Evolutionary conservation across 2,888 invertebrate species (phyloP), one percentile per base, ranked within the genome.

Genomic region (Troilus luridus): DNA sequence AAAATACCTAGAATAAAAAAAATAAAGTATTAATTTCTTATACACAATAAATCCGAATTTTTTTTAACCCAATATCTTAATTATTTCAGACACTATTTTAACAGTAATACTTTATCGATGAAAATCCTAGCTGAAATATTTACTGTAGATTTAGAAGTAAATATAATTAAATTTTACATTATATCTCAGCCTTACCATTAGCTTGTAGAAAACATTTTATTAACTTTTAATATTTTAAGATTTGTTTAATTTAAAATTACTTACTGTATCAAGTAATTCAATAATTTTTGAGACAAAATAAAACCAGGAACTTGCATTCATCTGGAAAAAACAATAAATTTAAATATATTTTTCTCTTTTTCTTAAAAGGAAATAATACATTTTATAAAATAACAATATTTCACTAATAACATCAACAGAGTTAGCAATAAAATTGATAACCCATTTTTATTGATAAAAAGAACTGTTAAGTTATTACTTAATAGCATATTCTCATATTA

Each of bases 261-360:
- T 93, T 92, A 93, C 95, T 0, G 97, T 97, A 93, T 97, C 97
- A 92, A 97, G 93, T 0, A 97, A 95, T 93, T 97, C 97, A 2
- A 97, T 95, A 89, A 97, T 95, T 94, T 97, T 97, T 27, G 97
- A 97, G 92, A 97, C 95, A 94, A 97, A 97, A 94, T 97, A 97
- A 95, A 96, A 97, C 97, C 97, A 97, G 3, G 97, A 96, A 54
- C 92, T 93, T 92, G 94, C 94, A 92, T 94, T 94, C 7, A 95
- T 94, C 95, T 95, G 94, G 88, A 94, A 93, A 81, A 91, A 88
- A 58, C 81, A 62, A n/a, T 72, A 14, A 77, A 77, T 77, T 17
- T 19, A 0, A 77, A 17, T 41, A 41, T 77, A 77, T 0, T 77
- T 77, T 77, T 12, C 41, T 77, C 72, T 11, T 77, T 77, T 9